Percentiles rank a stretch among this genome's conserved stretches.
Evolutionary conservation across 2,113 vertebrate genomes (phyloP).

Genomic region (Polypterus bichir): DNA sequence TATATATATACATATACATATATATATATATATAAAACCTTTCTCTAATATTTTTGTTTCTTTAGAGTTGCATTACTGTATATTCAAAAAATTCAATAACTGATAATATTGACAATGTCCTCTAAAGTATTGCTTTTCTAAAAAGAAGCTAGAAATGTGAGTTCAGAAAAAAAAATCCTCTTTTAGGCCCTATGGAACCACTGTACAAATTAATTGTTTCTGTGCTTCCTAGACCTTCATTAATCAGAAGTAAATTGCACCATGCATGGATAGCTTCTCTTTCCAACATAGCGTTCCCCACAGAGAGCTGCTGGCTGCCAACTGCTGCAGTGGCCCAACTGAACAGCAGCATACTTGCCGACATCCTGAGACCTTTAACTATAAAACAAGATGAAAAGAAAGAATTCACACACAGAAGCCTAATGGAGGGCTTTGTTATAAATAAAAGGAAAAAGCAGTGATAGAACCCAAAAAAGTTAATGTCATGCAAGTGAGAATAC

Average conservation of each 20-base stretch:
- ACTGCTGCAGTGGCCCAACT: slow-evolving; percentile 32
- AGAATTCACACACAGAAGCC: slow-evolving; percentile 20
- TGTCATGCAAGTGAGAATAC: not conserved
- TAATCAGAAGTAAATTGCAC: slow-evolving; percentile 58
- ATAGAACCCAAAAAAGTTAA: slow-evolving; percentile 13
- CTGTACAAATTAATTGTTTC: slow-evolving; percentile 54
- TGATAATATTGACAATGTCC: not conserved
- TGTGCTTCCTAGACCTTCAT: slow-evolving; percentile 53
- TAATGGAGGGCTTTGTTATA: slow-evolving; percentile 20
- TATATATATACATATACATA: too few relatives aligned
- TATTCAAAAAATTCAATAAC: not conserved
- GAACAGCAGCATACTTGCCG: slow-evolving; percentile 24
- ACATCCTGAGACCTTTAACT: slow-evolving; percentile 22
- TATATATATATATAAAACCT: not conserved
- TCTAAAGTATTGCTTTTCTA: slow-evolving; percentile 35
- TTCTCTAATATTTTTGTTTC: not conserved
- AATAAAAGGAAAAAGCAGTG: slow-evolving; percentile 19
- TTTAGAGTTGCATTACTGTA: not conserved
- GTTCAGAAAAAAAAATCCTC: slow-evolving; percentile 34
- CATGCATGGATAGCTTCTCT: slow-evolving; percentile 47
- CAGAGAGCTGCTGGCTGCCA: slow-evolving; percentile 38
- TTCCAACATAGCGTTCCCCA: slow-evolving; percentile 36
- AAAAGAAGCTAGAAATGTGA: slow-evolving; percentile 41
- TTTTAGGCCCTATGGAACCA: slow-evolving; percentile 37
- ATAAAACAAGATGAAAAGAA: slow-evolving; percentile 22